Base-by-base conservation (phyloP, 2,797 vertebrate species). In the Girardinus metallicus region DNA sequence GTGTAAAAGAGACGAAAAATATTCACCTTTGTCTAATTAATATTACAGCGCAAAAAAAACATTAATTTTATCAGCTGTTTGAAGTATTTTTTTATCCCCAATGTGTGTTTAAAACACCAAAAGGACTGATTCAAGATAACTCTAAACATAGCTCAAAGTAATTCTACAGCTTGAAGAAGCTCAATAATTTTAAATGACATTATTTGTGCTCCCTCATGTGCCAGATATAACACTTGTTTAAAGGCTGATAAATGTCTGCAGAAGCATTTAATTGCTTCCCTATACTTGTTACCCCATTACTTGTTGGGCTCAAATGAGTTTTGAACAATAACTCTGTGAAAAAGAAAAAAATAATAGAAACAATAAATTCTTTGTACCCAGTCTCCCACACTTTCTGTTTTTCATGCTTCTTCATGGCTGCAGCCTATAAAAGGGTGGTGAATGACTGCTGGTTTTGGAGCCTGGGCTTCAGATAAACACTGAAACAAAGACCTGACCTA, bases 401-500 rank as follows among this genome's bases (percentile, higher is more conserved):
- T 66, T 76, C 53, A 77, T 85, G 75, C 71, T 43, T 79, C 86
- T 86, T 76, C 82, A 51, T 86, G 77, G 34, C 89, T 85, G 39
- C 85, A 78, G 86, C 85, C 87, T 89, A 88, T 92, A 89, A 92
- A 93, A 90, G 83, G 86, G 73, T 79, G 72, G 76, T 85, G 87
- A 86, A 80, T 82, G 87, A 82, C 85, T 88, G 87, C 84, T 85
- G 89, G 89, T 85, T 88, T 81, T 46, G 80, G 82, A 87, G 86
- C 87, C 92, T 70, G 86, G 76, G 86, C 91, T 92, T 94, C 81
- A 91, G 88, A 92, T 93, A 93, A 93, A 94, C 93, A 93, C 80
- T 91, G 85, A 93, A 93, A 94, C 93, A 94, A 93, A 92, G 84
- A 87, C 86, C 78, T 89, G 89, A 89, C 90, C 89, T 81, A 85